phyloP scores from a whole-genome alignment of 2,888 invertebrate genomes.

The Carabus problematicus region DNA sequence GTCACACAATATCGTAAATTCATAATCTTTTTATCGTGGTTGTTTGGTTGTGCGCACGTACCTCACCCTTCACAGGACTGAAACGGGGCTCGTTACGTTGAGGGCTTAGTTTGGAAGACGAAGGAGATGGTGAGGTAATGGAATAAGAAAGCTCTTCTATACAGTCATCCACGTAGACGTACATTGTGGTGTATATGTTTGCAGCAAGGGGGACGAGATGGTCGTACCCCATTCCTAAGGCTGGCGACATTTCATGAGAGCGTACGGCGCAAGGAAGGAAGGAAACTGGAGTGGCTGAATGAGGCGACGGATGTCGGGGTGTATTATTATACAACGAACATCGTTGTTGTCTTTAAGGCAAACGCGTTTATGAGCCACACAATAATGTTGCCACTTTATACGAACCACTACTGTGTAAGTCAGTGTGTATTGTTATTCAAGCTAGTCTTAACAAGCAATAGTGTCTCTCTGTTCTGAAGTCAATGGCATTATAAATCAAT shows the following conservation, averaged over 20 bases:
- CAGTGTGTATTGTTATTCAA: too few species aligned
- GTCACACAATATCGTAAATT: too few species aligned
- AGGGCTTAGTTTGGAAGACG: not conserved
- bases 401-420: too few species aligned
- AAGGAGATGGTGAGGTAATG: not conserved
- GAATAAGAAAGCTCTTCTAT: conserved; percentile 12
- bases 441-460: too few species aligned
- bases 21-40: too few species aligned
- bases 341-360: conserved; percentile 9
- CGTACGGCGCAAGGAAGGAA: conserved; percentile 8
- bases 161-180: conserved; percentile 6
- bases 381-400: not conserved
- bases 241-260: not conserved
- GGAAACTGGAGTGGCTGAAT: conserved; percentile 2
- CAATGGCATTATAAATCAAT: too few species aligned
- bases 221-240: not conserved
- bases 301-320: not conserved
- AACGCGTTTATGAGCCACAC: not conserved
- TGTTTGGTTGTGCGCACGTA: too few species aligned
- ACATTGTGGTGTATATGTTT: not conserved
- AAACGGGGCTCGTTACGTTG: too few species aligned
- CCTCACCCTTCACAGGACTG: too few species aligned
- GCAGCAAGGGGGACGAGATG: not conserved
- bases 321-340: conserved; percentile 4
- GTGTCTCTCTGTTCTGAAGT: too few species aligned